A percentile compares a stretch with the other conserved stretches of the same genome.
These are phyloP conservation scores for Pyrrhosoma nymphula DNA, from an alignment of 2,888 invertebrate species.

Conservation along the genomic window DNA sequence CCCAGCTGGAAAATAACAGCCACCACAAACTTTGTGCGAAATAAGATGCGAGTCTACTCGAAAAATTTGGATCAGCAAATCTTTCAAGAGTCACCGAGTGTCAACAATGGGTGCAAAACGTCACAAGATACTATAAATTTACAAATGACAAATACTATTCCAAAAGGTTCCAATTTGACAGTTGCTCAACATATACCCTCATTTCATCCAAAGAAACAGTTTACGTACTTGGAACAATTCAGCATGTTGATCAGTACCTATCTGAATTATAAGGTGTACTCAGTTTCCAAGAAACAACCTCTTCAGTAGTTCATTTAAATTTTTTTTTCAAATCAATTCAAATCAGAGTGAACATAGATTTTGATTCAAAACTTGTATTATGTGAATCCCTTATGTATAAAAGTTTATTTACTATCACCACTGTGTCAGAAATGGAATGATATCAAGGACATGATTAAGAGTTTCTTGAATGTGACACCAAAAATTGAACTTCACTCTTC, in stretches of 20 bases:
- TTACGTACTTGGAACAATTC: neutral
- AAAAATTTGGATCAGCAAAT: neutral
- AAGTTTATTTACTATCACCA: too few species aligned
- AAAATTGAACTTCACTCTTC: too few species aligned
- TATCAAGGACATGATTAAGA: too few species aligned
- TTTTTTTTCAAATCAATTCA: too few species aligned
- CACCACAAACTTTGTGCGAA: neutral
- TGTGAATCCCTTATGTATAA: too few species aligned
- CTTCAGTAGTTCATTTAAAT: too few species aligned
- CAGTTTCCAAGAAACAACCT: too few species aligned
- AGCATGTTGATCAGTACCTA: neutral
- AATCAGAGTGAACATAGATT: too few species aligned
- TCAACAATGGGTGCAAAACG: neutral
- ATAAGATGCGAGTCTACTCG: neutral
- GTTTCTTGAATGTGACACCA: too few species aligned
- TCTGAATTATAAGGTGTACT: too few species aligned
- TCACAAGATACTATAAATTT: neutral
- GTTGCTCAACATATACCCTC: neutral
- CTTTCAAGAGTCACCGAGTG: neutral
- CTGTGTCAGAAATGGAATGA: too few species aligned
- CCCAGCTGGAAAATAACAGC: neutral
- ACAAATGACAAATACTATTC: neutral
- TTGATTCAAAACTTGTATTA: too few species aligned
- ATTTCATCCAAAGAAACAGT: neutral
- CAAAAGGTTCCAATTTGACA: neutral